Evolutionary conservation across 2,888 invertebrate species (phyloP).

Genomic region (Hypolimnas misippus): DNA sequence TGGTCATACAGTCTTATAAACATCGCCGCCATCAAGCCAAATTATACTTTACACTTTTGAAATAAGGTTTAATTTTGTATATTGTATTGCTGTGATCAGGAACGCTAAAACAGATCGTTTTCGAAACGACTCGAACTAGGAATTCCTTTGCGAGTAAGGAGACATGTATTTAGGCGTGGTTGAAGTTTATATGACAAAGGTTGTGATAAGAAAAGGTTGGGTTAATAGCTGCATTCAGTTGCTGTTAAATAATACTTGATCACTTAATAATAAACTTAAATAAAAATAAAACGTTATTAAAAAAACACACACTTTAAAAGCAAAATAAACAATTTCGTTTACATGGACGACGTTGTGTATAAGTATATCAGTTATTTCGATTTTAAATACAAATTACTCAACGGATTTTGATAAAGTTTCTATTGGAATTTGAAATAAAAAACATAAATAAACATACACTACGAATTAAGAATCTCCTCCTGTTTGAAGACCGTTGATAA

Average conservation of each 20-base stretch:
- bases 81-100: not conserved
- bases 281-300: too few relatives aligned
- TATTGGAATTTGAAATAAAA: too few relatives aligned
- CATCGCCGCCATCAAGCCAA: not conserved
- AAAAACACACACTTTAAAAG: too few relatives aligned
- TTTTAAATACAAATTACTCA: too few relatives aligned
- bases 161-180: constrained; percentile 18
- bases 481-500: too few relatives aligned
- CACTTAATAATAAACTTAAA: not conserved
- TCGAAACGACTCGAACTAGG: constrained; percentile 18
- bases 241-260: not conserved
- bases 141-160: constrained; percentile 20
- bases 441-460: too few relatives aligned
- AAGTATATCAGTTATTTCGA: too few relatives aligned
- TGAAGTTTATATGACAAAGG: constrained; percentile 9
- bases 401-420: too few relatives aligned
- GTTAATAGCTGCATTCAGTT: not conserved
- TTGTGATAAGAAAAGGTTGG: not conserved
- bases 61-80: not conserved
- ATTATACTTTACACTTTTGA: too few relatives aligned
- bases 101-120: not conserved
- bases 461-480: too few relatives aligned
- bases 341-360: too few relatives aligned
- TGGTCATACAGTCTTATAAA: not conserved
- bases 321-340: too few relatives aligned